phyloP scores from a whole-genome alignment of 2,113 vertebrate species.

The Vulpes vulpes region DNA sequence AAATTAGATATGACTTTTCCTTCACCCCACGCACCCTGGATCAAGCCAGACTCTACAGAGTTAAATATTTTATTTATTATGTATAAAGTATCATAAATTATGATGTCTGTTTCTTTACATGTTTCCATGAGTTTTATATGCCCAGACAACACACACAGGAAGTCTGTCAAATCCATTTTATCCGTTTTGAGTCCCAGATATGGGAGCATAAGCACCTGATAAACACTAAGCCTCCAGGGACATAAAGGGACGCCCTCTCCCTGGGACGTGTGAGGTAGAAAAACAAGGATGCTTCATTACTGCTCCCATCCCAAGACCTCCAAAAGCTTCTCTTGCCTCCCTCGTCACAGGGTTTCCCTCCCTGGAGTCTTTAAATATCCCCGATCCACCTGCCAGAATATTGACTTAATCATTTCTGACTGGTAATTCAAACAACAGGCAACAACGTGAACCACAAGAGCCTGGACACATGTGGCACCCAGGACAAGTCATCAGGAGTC shows the following conservation, averaged over 20 bases:
- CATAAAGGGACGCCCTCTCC: not conserved
- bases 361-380: not conserved
- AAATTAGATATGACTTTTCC: not conserved
- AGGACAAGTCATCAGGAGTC: not conserved
- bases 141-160: not conserved
- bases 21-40: not conserved
- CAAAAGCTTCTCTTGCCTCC: not conserved
- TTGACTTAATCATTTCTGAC: not conserved
- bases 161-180: not conserved
- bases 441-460: not conserved
- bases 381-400: not conserved
- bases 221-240: not conserved
- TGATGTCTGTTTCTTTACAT: not conserved
- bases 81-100: not conserved
- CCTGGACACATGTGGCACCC: not conserved
- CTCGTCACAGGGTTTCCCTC: not conserved
- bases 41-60: not conserved
- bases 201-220: not conserved
- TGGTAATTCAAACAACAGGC: not conserved
- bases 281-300: not conserved
- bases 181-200: not conserved
- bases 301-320: not conserved
- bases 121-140: not conserved
- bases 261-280: not conserved
- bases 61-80: not conserved